Base-by-base conservation (phyloP, 2,797 vertebrate species). In the Hydrocynus forskahlii region DNA sequence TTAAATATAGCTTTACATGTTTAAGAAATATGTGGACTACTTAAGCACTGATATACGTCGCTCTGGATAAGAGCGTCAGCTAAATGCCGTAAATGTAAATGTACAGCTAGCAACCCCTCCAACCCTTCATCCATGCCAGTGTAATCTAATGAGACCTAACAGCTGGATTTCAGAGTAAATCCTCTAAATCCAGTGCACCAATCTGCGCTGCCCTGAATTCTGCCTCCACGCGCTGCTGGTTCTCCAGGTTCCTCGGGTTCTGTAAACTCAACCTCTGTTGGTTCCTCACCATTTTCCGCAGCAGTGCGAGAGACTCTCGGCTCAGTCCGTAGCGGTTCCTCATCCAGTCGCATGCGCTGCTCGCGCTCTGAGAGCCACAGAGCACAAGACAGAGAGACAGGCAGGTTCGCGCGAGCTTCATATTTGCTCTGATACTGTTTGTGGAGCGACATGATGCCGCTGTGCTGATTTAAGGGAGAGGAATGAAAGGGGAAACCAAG, bases 401-500 rank as follows among this genome's bases (percentile, higher is more conserved):
- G 82, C 82, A 78, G 35, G 63, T 66, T 21, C 67, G 75, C 8
- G 35, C 16, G 16, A 5, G 0, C 19, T 68, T 78, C 78, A 82
- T 82, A 16, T 21, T 82, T 6, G n/a, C 25, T 0, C 1, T 0
- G 2, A 17, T 52, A 5, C 0, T 29, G 13, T 50, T 6, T 43
- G 71, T 29, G 2, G 0, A 50, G 35, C 1, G 16, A 50, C 85
- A 86, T 86, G 70, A 8, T 86, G 69, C 5, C 17, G 35, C 29
- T 4, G 21, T n/a, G 13, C 8, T 14, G 38, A 75, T 82, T 55
- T 86, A 84, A 84, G 19, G 6, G 8, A 7, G 8, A 71, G 59
- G 35, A 7, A 50, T 66, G 75, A 86, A 86, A 86, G n/a, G 66
- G 81, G 84, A 86, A 84, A 66, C 16, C 75, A 71, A 67, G 63